A percentile compares a stretch with the other conserved stretches of the same genome.
These are phyloP conservation scores for Sylvia borin DNA, from an alignment of 2,797 vertebrate species.

Conservation along the genomic window DNA sequence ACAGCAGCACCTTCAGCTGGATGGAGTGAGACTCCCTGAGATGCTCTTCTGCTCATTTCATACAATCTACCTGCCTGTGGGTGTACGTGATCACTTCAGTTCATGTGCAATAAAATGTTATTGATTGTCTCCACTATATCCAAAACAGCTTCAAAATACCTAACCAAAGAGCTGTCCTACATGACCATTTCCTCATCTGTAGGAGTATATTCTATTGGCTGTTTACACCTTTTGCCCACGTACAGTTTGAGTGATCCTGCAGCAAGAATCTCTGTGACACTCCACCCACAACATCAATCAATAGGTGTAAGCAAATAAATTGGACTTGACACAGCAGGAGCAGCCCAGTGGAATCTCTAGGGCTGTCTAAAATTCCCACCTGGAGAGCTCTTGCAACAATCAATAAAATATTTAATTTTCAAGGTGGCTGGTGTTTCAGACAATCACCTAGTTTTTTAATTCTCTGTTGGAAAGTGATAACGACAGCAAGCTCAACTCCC, in stretches of 20 bases:
- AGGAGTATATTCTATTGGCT: neutral
- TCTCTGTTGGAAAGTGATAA: neutral
- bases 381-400: neutral
- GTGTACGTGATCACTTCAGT: neutral
- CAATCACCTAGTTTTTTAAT: neutral
- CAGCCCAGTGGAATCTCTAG: neutral
- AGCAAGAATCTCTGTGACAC: neutral
- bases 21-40: neutral
- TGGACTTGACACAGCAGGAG: neutral
- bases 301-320: constrained; percentile 4
- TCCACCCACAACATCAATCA: neutral
- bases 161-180: neutral
- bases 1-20: neutral
- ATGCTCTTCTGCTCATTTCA: neutral
- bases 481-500: neutral
- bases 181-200: neutral
- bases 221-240: neutral
- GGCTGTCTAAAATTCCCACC: neutral
- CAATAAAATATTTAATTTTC: constrained; percentile 4
- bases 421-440: neutral
- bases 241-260: neutral
- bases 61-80: neutral
- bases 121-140: neutral
- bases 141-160: neutral
- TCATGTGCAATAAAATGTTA: neutral